A percentile compares a stretch with the other conserved stretches of the same genome.
Evolutionary conservation across 2,888 invertebrate species (phyloP).

Genomic region (Globia sparganii): DNA sequence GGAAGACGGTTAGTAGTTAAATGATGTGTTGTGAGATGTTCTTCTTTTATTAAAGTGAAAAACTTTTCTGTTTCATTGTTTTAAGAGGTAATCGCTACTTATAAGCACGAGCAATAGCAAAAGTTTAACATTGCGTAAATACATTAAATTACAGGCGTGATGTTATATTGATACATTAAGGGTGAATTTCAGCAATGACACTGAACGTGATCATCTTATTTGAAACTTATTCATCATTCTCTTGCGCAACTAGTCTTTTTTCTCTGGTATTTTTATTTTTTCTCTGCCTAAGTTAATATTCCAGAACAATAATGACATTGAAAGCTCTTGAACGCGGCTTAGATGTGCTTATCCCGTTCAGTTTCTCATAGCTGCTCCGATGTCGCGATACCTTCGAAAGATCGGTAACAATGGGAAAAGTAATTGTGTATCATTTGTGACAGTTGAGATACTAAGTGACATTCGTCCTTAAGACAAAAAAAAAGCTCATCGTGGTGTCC

Average conservation of each 20-base stretch:
- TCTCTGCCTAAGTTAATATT: not conserved
- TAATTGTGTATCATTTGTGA: no score
- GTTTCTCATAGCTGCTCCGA: not conserved
- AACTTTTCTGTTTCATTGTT: not conserved
- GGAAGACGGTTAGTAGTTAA: not conserved
- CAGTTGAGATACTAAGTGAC: no score
- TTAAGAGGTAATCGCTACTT: not conserved
- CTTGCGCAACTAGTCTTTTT: not conserved
- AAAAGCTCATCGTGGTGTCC: no score
- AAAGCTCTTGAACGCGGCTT: no score
- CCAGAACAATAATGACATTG: not conserved
- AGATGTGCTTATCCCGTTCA: no score
- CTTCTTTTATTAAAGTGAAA: not conserved
- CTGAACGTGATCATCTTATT: not conserved
- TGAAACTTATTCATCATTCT: not conserved
- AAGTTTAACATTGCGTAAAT: not conserved
- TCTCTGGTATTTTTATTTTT: not conserved
- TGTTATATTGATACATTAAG: not conserved
- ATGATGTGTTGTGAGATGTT: not conserved
- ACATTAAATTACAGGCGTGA: not conserved
- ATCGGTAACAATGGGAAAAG: no score
- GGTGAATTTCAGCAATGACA: not conserved
- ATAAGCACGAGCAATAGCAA: not conserved
- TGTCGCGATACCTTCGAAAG: no score
- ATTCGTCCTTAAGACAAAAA: no score